phyloP scores from a whole-genome alignment of 2,113 vertebrate genomes.

The Rhabdornis inornatus region DNA sequence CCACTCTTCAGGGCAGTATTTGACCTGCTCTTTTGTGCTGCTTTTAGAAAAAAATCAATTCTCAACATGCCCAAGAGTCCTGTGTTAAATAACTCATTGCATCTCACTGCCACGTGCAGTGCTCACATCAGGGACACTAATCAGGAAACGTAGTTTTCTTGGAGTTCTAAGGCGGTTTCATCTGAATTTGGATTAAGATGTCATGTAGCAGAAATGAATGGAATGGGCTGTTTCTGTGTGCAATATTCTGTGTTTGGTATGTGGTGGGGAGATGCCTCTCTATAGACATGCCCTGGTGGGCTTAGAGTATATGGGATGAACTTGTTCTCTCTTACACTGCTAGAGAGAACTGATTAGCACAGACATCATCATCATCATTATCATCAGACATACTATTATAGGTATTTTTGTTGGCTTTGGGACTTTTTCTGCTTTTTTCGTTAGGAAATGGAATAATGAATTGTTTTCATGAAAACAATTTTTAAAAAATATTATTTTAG shows the following conservation, averaged over 20 bases:
- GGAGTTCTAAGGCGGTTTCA: background rate
- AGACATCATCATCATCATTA: accelerated
- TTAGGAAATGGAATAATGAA: background rate
- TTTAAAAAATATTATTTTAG: background rate
- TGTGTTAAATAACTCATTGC: background rate
- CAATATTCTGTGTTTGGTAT: background rate
- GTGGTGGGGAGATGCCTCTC: background rate
- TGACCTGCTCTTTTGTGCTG: background rate
- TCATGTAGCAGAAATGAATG: background rate
- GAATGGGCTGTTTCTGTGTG: background rate
- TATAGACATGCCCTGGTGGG: background rate
- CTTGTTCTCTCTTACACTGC: background rate
- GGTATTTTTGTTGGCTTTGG: background rate
- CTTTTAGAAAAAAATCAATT: background rate
- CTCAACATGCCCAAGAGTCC: background rate
- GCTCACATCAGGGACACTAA: background rate
- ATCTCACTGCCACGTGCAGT: accelerated
- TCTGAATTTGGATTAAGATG: background rate
- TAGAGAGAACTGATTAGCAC: background rate
- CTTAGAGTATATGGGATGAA: background rate
- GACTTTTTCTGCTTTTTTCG: background rate
- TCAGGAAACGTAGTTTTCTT: background rate
- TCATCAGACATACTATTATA: background rate
- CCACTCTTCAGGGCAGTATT: background rate
- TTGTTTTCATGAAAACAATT: background rate